Base-by-base conservation (phyloP, 1,140 invertebrate species). In the Laupala kohalensis region DNA sequence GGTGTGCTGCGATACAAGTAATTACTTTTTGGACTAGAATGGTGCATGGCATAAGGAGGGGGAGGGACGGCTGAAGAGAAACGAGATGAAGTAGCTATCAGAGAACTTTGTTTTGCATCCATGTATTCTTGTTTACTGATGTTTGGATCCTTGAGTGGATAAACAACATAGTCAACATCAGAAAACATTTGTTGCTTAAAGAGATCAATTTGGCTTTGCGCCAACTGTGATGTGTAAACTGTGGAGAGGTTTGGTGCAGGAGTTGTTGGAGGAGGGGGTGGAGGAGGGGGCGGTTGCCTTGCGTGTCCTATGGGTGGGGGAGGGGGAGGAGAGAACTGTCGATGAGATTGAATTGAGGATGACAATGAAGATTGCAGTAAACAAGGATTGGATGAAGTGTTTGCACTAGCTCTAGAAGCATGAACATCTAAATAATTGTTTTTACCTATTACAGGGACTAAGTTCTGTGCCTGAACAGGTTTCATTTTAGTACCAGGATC, bases 131-230 rank as follows among this genome's bases (percentile, higher is more conserved):
- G 92, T 78, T 93, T 91, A 72, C 92, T 94, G 24, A 94, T 86
- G 0, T 91, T 89, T 25, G 92, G 92, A 80, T 95, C 92, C 80
- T 94, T 92, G 67, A 94, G 79, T 0, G 92, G 92, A 77, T 94
- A 95, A 78, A 94, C 92, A 0, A 94, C 92, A 76, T 93, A 95
- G 78, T 95, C 92, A 5, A 92, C 91, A 76, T 94, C 92, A 53
- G 92, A 94, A 75, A 92, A 93, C 23, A 94, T 84, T 76, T 94
- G 92, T 76, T 92, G 91, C 76, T 93, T 89, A 75, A 92, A 94
- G 73, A 92, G 88, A 75, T 92, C 90, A 69, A 93, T 89, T 74
- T 92, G 91, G 27, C 89, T 90, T 23, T 88, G 83, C 0, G 90
- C 89, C 15, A 92, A 81, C 73, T 90, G 88, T 71, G 86, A 87